These are phyloP conservation scores for Anastrepha obliqua DNA, from an alignment of 1,140 invertebrate species.

Conservation along the genomic window DNA sequence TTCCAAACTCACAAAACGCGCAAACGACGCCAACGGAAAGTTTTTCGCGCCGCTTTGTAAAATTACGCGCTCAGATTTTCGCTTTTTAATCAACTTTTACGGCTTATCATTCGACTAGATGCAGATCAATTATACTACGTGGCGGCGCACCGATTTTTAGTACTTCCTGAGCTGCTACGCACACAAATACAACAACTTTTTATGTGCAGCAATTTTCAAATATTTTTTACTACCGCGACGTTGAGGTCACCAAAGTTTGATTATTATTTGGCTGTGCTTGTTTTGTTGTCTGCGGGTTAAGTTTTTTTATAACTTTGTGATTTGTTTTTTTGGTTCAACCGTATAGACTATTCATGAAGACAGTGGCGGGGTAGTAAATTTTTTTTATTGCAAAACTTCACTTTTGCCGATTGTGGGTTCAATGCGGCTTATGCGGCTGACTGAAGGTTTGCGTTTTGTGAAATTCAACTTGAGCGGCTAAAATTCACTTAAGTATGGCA, in stretches of 20 bases:
- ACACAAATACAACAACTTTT: neutral
- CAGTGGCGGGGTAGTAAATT: conserved; percentile 36
- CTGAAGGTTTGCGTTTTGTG: conserved; percentile 38
- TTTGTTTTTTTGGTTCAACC: neutral
- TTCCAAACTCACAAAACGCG: neutral
- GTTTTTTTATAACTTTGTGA: conserved; percentile 20
- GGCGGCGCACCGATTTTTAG: conserved; percentile 15
- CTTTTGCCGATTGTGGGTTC: conserved; percentile 11
- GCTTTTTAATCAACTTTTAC: conserved; percentile 34
- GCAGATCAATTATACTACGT: neutral
- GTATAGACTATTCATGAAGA: conserved; percentile 29
- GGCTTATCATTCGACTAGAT: neutral
- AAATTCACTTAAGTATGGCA: neutral
- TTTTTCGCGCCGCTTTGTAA: conserved; percentile 18
- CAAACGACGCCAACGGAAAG: neutral
- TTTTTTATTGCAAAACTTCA: conserved; percentile 42
- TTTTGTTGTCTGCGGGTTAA: neutral
- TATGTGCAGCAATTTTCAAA: neutral
- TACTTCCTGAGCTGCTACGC: neutral
- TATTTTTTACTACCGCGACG: neutral
- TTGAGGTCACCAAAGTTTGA: conserved; percentile 45
- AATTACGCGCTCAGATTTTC: conserved; percentile 31
- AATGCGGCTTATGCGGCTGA: neutral
- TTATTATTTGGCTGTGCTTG: neutral
- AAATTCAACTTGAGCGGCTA: neutral